Evolutionary conservation across 2,888 invertebrate genomes (phyloP), one percentile per base, ranked within the genome.

Genomic region (Atethmia centrago): DNA sequence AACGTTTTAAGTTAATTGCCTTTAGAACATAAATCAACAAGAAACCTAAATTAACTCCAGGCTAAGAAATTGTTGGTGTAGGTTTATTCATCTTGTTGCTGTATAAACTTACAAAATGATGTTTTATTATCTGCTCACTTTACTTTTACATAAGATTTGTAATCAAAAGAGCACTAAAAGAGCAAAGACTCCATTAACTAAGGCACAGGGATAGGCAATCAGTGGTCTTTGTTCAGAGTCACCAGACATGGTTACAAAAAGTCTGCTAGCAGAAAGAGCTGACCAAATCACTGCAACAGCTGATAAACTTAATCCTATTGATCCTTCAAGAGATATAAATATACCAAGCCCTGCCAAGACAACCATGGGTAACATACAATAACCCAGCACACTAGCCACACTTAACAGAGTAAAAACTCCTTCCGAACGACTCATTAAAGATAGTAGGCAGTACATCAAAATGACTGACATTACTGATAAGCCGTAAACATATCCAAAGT

Each of bases 401-500:
- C 98, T 98, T 9, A 98, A 96, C 64, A 98, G 88, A 14, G 98
- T 98, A 88, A 98, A 98, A 25, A 97, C 97, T 72, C 97, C 97
- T 87, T 97, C 97, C 42, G 96, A 93, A 21, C 97, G 96, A 81
- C 96, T 95, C 99, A 99, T 99, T 84, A 99, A 93, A 81, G 98
- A 98, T 63, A 99, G 95, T 69, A 99, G 95, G 84, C 97, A 97
- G 92, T 99, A 99, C 98, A 99, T 99, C 80, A 99, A 97, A 71
- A 99, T 95, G 87, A 99, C 99, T 51, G 99, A 99, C 86, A 99
- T 97, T 63, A 98, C 97, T 21, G 99, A 99, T 74, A 99, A 97
- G 4, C 99, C 99, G 94, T 99, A 99, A 77, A 99, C 98, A 96
- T 99, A 99, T 69, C 99, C 98, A 95, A 99, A 99, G 86, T 98